Evolutionary conservation across 2,113 vertebrate genomes (phyloP), one percentile per base, ranked within the genome.

Genomic region (Verasper variegatus): DNA sequence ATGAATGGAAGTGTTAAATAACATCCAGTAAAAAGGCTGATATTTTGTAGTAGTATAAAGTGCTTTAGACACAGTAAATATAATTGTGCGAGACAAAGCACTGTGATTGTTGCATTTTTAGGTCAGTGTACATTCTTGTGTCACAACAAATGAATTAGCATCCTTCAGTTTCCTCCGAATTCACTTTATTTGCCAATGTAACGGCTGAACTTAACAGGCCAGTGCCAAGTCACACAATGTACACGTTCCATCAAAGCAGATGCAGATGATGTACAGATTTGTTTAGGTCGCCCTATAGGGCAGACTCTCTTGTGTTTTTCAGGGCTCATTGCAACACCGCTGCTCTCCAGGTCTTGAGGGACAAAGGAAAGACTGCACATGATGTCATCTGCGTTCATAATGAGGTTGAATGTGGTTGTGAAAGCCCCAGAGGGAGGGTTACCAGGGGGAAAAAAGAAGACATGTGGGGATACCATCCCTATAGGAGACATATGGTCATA

Each of bases 351-450:
- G 67, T 58, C 88, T 68, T 62, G 54, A 14, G 88, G 83, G 84
- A 83, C 12, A 55, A n/a, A 49, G 12, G 11, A 37, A 60, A 10
- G 20, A 27, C 51, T 31, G 51, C 24, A 71, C 54, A 67, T 86
- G 76, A 84, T 75, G 78, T 84, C 86, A 86, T 74, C 58, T n/a
- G 47, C 17, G 58, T 59, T 84, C 54, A 60, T 89, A 84, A 88
- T 84, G 82, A 85, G 85, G 75, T 68, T 72, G 57, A 45, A 73
- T 78, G 64, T 67, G 23, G 23, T 65, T 76, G 78, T 59, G 40
- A 85, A 85, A 78, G 42, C 42, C 78, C 75, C 68, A 69, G 62
- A 56, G 63, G 76, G 68, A 9, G 57, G 26, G 49, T 68, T 54
- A 20, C 54, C 5, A 5, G 78, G 70, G 68, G 23, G 51, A 69